phyloP scores from a whole-genome alignment of 2,888 invertebrate species.

The Hofmannophila pseudospretella region DNA sequence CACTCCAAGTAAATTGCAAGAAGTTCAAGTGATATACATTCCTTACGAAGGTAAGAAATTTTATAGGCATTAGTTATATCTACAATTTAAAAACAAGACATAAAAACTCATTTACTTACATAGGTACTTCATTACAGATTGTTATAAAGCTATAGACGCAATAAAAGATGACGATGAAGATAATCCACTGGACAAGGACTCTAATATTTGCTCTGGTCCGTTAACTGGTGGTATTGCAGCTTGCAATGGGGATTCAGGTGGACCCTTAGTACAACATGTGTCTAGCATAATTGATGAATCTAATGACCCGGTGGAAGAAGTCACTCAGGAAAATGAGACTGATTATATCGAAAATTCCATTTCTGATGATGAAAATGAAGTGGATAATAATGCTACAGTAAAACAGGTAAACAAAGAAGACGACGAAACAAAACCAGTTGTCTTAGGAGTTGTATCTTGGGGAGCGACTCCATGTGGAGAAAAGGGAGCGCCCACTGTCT shows the following conservation, averaged over 20 bases:
- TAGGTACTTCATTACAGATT: constrained; percentile 61
- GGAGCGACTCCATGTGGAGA: constrained; percentile 72
- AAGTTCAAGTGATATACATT: constrained; percentile 55
- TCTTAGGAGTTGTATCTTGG: constrained; percentile 78
- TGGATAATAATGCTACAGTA: constrained; percentile 16
- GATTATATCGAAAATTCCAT: constrained; percentile 14
- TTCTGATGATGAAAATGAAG: constrained; percentile 20
- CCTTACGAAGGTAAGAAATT: constrained; percentile 47
- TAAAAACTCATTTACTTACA: no score
- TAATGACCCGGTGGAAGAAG: constrained; percentile 1
- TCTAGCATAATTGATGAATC: constrained; percentile 17
- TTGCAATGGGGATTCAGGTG: constrained; percentile 77
- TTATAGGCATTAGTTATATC: no score
- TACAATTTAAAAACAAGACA: neutral
- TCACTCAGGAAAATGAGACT: constrained; percentile 4
- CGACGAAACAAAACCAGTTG: constrained; percentile 30
- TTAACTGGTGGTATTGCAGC: constrained; percentile 66
- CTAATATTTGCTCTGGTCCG: constrained; percentile 76
- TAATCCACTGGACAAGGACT: constrained; percentile 55
- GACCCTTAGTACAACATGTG: constrained; percentile 59
- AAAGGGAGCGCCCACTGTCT: constrained; percentile 71
- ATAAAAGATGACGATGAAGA: constrained; percentile 44
- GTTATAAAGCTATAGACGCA: constrained; percentile 52
- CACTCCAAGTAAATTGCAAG: constrained; percentile 61
- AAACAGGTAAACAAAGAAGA: no score